A percentile compares a stretch with the other conserved stretches of the same genome.
These are phyloP conservation scores for Cebidichthys violaceus DNA, from an alignment of 2,113 vertebrate genomes.

Conservation along the genomic window DNA sequence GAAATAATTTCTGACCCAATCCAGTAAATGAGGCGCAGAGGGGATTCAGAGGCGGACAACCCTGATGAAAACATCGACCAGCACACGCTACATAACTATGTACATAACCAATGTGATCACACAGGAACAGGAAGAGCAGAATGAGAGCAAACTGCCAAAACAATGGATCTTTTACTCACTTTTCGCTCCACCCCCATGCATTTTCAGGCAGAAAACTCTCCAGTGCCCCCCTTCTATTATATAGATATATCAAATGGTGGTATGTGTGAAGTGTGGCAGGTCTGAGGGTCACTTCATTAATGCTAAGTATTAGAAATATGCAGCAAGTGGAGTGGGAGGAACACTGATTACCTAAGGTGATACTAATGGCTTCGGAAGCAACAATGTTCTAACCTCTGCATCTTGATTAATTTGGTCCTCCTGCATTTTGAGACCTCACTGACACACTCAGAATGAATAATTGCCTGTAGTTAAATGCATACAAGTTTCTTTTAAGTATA, in stretches of 20 bases:
- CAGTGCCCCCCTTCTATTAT: neutral
- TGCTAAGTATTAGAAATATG: constrained; percentile 32
- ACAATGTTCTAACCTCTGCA: constrained; percentile 37
- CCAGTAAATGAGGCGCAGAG: constrained; percentile 7
- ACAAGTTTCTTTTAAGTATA: neutral
- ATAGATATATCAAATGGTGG: constrained; percentile 6
- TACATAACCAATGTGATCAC: neutral
- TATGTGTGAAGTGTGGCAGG: constrained; percentile 21
- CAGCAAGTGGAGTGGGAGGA: constrained; percentile 29
- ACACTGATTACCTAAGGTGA: constrained; percentile 24
- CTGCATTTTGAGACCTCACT: constrained; percentile 21
- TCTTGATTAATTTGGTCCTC: constrained; percentile 22
- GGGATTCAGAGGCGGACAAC: constrained; percentile 1
- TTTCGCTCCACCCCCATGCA: neutral
- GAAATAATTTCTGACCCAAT: constrained; percentile 48
- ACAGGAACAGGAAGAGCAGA: neutral
- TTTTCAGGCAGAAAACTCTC: neutral
- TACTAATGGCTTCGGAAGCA: constrained; percentile 40
- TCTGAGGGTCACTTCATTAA: constrained; percentile 44
- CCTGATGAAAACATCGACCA: constrained; percentile 31
- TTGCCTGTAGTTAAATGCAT: neutral
- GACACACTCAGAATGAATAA: constrained; percentile 31
- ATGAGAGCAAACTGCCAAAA: neutral
- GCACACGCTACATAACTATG: neutral
- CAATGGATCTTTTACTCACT: neutral